A percentile compares a stretch with the other conserved stretches of the same genome.
Evolutionary conservation across 2,113 vertebrate species (phyloP).

Genomic region (Corydoras sp.): DNA sequence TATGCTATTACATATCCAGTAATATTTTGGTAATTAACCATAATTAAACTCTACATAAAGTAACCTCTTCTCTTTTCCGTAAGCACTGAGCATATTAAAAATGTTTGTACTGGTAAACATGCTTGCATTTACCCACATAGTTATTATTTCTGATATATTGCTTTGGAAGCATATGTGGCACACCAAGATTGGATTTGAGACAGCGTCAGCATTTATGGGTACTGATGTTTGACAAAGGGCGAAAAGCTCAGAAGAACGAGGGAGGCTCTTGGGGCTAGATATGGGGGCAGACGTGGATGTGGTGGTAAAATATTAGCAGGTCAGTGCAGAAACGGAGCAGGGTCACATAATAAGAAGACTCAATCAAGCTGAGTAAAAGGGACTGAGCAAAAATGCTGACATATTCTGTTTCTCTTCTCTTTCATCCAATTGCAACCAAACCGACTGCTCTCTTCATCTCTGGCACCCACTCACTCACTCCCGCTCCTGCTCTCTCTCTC

Average conservation of each 20-base stretch:
- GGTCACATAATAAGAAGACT: slow-evolving; percentile 50
- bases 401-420: slow-evolving; percentile 28
- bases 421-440: slow-evolving; percentile 37
- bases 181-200: slow-evolving; percentile 5
- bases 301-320: slow-evolving; percentile 47
- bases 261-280: neutral
- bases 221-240: slow-evolving; percentile 24
- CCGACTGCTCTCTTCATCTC: slow-evolving; percentile 24
- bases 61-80: no score
- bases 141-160: slow-evolving; percentile 19
- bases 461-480: slow-evolving; percentile 22
- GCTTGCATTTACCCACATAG: neutral
- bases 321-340: slow-evolving; percentile 39
- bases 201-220: slow-evolving; percentile 27
- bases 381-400: slow-evolving; percentile 46
- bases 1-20: no score
- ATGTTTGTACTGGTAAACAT: neutral
- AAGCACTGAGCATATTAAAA: neutral
- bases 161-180: neutral
- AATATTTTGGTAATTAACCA: no score
- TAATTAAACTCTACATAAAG: no score
- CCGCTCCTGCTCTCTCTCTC: no score
- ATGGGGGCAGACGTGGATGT: neutral
- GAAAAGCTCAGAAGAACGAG: neutral
- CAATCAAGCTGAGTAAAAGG: slow-evolving; percentile 43